Conservation (phyloP, 2,113 vertebrate genomes). For the Columbina picui region DNA sequence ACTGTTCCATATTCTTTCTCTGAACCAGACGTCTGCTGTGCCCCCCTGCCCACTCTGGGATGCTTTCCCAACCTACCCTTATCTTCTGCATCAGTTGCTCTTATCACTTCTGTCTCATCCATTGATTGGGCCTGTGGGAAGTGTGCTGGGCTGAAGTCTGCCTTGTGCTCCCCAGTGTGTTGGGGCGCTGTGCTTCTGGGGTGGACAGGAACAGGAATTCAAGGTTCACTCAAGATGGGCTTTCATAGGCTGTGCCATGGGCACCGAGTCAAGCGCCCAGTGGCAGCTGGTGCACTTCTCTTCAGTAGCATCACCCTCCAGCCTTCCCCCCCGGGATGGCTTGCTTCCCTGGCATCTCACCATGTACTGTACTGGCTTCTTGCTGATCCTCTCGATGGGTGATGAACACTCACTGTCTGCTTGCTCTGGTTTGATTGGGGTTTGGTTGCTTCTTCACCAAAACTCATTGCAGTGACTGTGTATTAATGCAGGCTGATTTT, state of each 20-base stretch:
- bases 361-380: neutral
- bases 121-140: neutral
- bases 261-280: neutral
- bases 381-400: accelerated
- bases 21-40: neutral
- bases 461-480: neutral
- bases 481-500: neutral
- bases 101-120: neutral
- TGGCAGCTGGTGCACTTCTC: neutral
- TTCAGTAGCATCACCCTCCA: neutral
- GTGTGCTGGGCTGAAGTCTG: neutral
- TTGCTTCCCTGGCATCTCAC: neutral
- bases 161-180: neutral
- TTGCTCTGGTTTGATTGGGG: neutral
- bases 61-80: neutral
- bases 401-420: neutral
- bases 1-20: neutral
- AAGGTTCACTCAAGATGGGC: neutral
- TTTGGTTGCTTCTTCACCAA: neutral
- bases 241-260: neutral
- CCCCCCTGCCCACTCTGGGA: neutral
- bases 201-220: neutral
- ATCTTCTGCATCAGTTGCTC: neutral
- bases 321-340: neutral
- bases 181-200: neutral